Conservation (phyloP, 2,888 invertebrate genomes). For the Eilema caniola region DNA sequence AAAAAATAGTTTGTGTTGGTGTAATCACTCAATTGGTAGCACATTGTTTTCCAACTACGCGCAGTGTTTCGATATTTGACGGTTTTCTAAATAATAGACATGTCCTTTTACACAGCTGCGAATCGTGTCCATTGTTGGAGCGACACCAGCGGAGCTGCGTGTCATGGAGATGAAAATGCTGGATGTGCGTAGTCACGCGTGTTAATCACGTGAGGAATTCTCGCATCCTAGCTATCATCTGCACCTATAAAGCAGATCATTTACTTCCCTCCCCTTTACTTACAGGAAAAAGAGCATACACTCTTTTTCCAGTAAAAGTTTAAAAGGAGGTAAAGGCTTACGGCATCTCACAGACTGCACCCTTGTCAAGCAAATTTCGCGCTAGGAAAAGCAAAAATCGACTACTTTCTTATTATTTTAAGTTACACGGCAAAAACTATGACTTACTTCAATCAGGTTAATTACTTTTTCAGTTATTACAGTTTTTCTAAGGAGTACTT, state of each 20-base stretch:
- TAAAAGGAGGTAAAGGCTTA: neutral
- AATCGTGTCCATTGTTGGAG: no score
- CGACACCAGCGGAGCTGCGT: no score
- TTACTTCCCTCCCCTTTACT: no score
- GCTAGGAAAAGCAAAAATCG: neutral
- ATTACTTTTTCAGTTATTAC: no score
- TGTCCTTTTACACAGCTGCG: no score
- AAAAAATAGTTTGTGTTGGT: neutral
- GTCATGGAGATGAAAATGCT: no score
- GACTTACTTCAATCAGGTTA: no score
- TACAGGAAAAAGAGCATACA: no score
- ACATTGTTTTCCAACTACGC: constrained; percentile 39
- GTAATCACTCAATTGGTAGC: constrained; percentile 15
- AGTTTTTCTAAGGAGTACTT: neutral
- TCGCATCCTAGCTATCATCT: no score
- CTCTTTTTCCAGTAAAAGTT: no score
- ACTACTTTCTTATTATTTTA: neutral
- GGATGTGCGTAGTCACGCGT: neutral
- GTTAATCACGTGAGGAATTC: no score
- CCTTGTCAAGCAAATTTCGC: neutral
- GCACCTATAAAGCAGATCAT: no score
- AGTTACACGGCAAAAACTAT: neutral
- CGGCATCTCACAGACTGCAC: neutral
- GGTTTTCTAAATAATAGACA: constrained; percentile 5
- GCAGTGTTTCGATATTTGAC: constrained; percentile 22